Conservation (phyloP, 2,797 vertebrate genomes). For the Yasuhikotakia modesta region DNA sequence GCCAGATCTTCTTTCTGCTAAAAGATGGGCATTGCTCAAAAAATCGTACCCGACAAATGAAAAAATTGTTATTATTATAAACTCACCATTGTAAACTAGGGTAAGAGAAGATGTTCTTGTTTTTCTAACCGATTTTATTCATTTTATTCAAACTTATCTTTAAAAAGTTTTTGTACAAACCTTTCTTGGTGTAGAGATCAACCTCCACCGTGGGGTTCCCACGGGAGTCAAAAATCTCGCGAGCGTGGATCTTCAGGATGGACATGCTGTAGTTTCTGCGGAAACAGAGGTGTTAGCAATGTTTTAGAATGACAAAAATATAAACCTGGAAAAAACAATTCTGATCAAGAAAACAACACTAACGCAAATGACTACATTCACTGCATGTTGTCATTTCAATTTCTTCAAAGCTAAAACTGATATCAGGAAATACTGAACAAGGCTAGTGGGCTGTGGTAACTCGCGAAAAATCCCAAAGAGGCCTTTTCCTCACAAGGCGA, state of each 20-base stretch:
- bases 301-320: background rate
- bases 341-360: background rate
- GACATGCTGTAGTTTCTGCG: constrained; percentile 87
- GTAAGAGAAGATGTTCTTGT: too few relatives aligned
- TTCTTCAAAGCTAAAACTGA: background rate
- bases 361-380: background rate
- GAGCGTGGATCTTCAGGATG: constrained; percentile 87
- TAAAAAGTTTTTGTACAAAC: constrained; percentile 73
- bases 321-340: background rate
- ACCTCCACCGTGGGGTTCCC: constrained; percentile 98
- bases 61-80: too few relatives aligned
- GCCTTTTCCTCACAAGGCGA: constrained; percentile 6
- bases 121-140: too few relatives aligned
- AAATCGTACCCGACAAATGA: too few relatives aligned
- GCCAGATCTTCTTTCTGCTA: too few relatives aligned
- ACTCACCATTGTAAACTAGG: too few relatives aligned
- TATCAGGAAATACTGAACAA: constrained; percentile 1
- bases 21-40: too few relatives aligned
- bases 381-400: background rate
- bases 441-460: background rate
- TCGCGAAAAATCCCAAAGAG: background rate
- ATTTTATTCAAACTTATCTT: too few relatives aligned
- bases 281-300: constrained; percentile 4
- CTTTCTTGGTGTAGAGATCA: constrained; percentile 91
- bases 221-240: constrained; percentile 99